Conservation (phyloP, 1,140 invertebrate genomes). For the Drosophila sturtevanti region DNA sequence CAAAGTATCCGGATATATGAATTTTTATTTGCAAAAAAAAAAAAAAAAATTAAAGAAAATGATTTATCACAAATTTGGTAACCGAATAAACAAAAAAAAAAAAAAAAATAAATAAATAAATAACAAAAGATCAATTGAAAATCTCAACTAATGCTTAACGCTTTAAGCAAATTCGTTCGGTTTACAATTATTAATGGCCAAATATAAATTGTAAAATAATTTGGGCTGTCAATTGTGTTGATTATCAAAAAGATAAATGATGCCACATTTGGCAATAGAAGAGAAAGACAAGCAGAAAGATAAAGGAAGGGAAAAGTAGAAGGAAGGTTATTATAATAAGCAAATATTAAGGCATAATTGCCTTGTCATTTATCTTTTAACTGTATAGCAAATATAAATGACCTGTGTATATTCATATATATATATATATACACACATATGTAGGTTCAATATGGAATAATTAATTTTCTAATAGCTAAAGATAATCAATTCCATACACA, state of each 20-base stretch:
- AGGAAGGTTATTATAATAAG: background rate
- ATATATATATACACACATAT: conserved; percentile 4
- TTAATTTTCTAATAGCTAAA: background rate
- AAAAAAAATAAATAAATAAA: no score
- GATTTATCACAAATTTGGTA: no score
- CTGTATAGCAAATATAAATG: conserved; percentile 32
- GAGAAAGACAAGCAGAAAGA: background rate
- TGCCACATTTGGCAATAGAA: background rate
- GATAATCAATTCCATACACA: background rate
- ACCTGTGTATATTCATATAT: background rate
- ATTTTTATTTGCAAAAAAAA: no score
- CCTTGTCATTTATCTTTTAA: conserved; percentile 18
- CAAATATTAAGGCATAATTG: conserved; percentile 39
- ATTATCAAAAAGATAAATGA: conserved; percentile 30
- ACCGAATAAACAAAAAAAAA: no score
- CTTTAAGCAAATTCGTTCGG: background rate
- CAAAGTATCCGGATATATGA: no score
- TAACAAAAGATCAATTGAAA: background rate
- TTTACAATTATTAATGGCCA: conserved; percentile 24
- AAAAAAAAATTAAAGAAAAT: no score
- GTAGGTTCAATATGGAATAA: background rate
- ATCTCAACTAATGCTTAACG: background rate
- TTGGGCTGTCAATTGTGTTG: conserved; percentile 27
- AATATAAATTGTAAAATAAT: conserved; percentile 19
- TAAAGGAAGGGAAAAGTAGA: background rate